These are phyloP conservation scores for Drosophila koepferae DNA, from an alignment of 2,888 invertebrate genomes.

Conservation along the genomic window DNA sequence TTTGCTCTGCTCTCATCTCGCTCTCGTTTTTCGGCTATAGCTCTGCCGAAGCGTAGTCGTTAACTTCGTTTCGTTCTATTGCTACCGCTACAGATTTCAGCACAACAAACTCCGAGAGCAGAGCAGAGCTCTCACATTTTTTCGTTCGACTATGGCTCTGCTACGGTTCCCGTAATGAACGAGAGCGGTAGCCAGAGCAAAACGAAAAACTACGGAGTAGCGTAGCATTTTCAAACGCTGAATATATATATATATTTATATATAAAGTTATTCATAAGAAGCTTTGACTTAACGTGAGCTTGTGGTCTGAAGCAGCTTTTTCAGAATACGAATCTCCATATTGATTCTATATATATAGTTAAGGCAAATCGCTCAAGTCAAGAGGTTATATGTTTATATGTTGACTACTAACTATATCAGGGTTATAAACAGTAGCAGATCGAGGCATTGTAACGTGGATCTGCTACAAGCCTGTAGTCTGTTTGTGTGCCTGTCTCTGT, in stretches of 20 bases:
- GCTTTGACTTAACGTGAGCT: slow-evolving; percentile 5
- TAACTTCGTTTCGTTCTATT: too few species aligned
- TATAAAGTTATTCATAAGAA: neutral
- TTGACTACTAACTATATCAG: slow-evolving; percentile 1
- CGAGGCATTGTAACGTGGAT: neutral
- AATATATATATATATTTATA: slow-evolving; percentile 8
- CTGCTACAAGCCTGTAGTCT: neutral
- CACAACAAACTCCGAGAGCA: too few species aligned
- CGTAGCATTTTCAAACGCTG: too few species aligned
- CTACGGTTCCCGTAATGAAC: too few species aligned
- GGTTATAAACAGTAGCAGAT: neutral
- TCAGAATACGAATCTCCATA: slow-evolving; percentile 26
- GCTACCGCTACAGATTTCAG: too few species aligned
- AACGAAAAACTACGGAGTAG: too few species aligned
- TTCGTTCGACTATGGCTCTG: too few species aligned
- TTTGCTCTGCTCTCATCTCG: too few species aligned
- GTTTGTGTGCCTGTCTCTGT: neutral
- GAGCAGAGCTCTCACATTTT: too few species aligned
- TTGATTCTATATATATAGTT: slow-evolving; percentile 44
- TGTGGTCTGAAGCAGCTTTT: slow-evolving; percentile 4
- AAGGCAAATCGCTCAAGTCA: slow-evolving; percentile 71
- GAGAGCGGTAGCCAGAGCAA: too few species aligned
- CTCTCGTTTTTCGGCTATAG: too few species aligned
- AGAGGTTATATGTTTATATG: slow-evolving; percentile 12
- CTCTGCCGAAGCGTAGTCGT: too few species aligned